Base-by-base conservation (phyloP, 2,888 invertebrate genomes). In the Mesoligia furuncula region DNA sequence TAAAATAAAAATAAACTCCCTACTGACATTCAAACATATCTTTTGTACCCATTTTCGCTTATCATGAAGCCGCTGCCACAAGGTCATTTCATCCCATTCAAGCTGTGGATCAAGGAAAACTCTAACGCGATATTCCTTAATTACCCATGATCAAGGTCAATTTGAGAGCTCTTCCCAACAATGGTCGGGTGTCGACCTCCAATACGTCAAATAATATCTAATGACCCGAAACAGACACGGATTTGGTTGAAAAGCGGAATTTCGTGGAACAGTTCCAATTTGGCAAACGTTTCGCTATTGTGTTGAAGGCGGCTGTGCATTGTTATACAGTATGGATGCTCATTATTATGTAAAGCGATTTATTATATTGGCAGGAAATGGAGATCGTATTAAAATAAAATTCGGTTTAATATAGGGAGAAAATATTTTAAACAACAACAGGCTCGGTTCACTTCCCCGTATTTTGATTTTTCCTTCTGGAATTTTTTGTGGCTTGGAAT, bases 251-350 rank as follows among this genome's bases (percentile, higher is more conserved):
- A 84, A 81, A 83, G 72, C 72, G 75, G 65, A 76, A 77, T 73
- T 84, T 84, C 57, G 76, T 85, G 85, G 85, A 86, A 81, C 84
- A 71, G 66, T 81, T 85, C 86, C 86, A 85, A 84, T 75, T 85
- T 84, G 86, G 86, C 85, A 77, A 68, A 39, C 69, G 61, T 31
- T 76, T 24, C 27, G 67, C 42, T 61, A 59, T 70, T 75, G 73
- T 67, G 73, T 62, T 61, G 42, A 27, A 67, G 70, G 61, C 36
- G 20, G 59, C 45, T 39, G 31, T 71, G 64, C 39, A 54, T 65
- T 75, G 39, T 72, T 76, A 54, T 61, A 68, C 27, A 59, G 36
- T 69, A 42, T 48, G 11, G 39, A 36, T 79, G 31, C 42, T 70
- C 27, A 67, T 79, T 79, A 79, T 70, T 48, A 71, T 77, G 78